A percentile compares a stretch with the other conserved stretches of the same genome.
Evolutionary conservation across 2,888 invertebrate species (phyloP).

Genomic region (Sylvicola fuscatus): DNA sequence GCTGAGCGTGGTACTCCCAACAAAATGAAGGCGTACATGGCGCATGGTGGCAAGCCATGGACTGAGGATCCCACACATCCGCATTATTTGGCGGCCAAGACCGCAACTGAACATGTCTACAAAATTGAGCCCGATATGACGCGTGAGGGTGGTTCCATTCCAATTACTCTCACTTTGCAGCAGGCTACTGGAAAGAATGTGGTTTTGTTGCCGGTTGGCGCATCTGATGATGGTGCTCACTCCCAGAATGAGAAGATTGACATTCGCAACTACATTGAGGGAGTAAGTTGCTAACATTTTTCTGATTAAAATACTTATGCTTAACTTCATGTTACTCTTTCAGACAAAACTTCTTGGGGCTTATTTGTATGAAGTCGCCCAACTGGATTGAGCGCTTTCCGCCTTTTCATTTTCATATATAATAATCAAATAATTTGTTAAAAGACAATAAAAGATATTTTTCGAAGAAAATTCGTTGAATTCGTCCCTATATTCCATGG

Average conservation of each 20-base stretch:
- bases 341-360: constrained; percentile 84
- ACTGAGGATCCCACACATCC: constrained; percentile 80
- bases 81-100: constrained; percentile 75
- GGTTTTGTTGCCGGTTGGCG: constrained; percentile 83
- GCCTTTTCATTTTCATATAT: too few relatives aligned
- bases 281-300: constrained; percentile 36
- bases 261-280: constrained; percentile 79
- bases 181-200: constrained; percentile 87
- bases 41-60: constrained; percentile 78
- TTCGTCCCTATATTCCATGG: too few relatives aligned
- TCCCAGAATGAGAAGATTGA: constrained; percentile 97
- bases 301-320: constrained; percentile 4
- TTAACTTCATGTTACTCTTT: constrained; percentile 23
- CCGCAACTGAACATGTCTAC: constrained; percentile 67
- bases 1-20: constrained; percentile 65
- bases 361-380: constrained; percentile 63
- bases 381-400: constrained; percentile 15
- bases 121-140: constrained; percentile 81
- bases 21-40: constrained; percentile 41
- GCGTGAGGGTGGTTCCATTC: constrained; percentile 94
- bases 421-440: too few relatives aligned
- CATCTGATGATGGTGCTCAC: constrained; percentile 90
- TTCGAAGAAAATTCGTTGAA: too few relatives aligned
- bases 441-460: too few relatives aligned
- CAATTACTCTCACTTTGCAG: constrained; percentile 83